Conservation (phyloP, 2,113 vertebrate genomes). For the Nesogale talazaci region DNA sequence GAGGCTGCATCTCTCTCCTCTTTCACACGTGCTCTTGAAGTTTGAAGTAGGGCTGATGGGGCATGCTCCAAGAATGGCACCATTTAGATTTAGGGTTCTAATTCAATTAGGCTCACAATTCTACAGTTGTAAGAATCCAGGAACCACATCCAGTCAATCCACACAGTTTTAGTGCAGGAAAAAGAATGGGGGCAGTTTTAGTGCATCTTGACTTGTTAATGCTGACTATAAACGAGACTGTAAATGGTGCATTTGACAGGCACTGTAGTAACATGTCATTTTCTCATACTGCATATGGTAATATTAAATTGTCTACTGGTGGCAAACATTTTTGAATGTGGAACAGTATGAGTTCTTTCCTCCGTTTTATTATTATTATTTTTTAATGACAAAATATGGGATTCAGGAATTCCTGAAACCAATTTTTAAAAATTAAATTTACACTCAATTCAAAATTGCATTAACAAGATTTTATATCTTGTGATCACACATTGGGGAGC, state of each 20-base stretch:
- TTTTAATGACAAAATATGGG: conserved; percentile 17
- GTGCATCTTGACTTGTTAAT: conserved; percentile 78
- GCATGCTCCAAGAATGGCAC: neutral
- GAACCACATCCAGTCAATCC: conserved; percentile 47
- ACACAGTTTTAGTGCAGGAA: conserved; percentile 42
- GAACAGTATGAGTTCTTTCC: conserved; percentile 52
- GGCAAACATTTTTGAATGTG: conserved; percentile 64
- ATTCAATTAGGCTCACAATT: conserved; percentile 36
- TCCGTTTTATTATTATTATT: neutral
- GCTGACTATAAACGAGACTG: conserved; percentile 84
- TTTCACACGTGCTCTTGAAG: neutral
- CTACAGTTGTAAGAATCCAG: conserved; percentile 42
- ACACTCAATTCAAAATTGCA: conserved; percentile 11
- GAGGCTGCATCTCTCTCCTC: neutral
- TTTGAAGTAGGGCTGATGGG: neutral
- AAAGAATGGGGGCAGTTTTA: conserved; percentile 23
- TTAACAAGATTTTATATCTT: conserved; percentile 59
- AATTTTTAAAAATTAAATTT: conserved; percentile 67
- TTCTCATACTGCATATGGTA: conserved; percentile 83
- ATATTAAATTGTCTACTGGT: conserved; percentile 80
- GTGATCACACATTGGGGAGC: conserved; percentile 44
- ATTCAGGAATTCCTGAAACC: conserved; percentile 47
- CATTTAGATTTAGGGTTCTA: conserved; percentile 44
- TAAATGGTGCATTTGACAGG: conserved; percentile 82
- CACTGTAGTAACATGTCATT: conserved; percentile 83